Evolutionary conservation across 2,113 vertebrate species (phyloP).

Genomic region (Taurulus bubalis): DNA sequence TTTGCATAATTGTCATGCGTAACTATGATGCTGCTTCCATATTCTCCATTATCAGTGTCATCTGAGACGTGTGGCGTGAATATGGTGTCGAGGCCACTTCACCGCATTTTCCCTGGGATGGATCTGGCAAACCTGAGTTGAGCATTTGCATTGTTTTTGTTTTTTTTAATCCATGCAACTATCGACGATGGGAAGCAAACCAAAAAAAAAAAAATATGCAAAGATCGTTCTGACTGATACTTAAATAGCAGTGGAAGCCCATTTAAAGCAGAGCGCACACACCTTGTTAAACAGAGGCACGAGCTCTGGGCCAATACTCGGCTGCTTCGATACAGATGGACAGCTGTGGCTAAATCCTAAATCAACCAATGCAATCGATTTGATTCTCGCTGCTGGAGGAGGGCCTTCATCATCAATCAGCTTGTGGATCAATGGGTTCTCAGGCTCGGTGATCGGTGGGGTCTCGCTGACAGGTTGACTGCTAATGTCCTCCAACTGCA

Average conservation of each 20-base stretch:
- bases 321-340: background rate
- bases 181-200: background rate
- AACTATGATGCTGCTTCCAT: background rate
- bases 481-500: background rate
- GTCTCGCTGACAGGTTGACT: background rate
- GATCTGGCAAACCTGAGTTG: background rate
- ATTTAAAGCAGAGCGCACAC: background rate
- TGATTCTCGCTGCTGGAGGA: background rate
- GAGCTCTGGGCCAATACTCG: background rate
- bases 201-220: no score
- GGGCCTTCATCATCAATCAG: slow-evolving; percentile 35
- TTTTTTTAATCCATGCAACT: background rate
- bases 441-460: slow-evolving; percentile 3
- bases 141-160: slow-evolving; percentile 43
- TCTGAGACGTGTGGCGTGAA: slow-evolving; percentile 12
- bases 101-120: background rate
- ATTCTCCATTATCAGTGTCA: background rate
- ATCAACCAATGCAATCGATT: slow-evolving; percentile 25
- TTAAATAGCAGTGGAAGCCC: background rate
- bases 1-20: background rate
- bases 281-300: background rate
- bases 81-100: background rate
- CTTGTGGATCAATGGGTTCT: slow-evolving; percentile 28
- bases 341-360: slow-evolving; percentile 18
- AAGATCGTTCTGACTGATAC: no score